Base-by-base conservation (phyloP, 1,140 invertebrate species). In the Micrasema minimum region DNA sequence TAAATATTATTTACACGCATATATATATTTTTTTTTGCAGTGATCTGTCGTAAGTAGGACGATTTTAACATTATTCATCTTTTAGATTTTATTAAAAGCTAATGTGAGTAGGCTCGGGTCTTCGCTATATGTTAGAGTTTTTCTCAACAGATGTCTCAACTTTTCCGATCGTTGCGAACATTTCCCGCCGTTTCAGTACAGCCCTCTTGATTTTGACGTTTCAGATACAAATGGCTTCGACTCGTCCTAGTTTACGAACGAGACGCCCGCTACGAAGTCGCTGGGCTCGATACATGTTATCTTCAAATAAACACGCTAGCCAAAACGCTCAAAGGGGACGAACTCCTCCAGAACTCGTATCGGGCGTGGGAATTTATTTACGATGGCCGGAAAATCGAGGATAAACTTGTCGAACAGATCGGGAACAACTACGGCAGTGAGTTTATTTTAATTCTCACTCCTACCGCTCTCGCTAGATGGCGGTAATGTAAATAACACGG, bases 181-280 rank as follows among this genome's bases (percentile, higher is more conserved):
- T 55, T 35, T 35, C 22, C n/a, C 14, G 22, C 51, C 31, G 18
- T 12, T 41, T 61, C 43, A 23, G 22, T 64, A 64, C 43, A 64
- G 57, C 50, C 43, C 37, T 43, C 57, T 22, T 9, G 11, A 37
- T 66, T 50, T 53, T 50, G 50, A n/a, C 38, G 26, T 69, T 69
- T 77, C 81, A 87, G 86, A 77, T 83, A 82, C 76, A 80, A 81
- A 26, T 87, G 86, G 86, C 75, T 77, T 11, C 80, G 80, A 69
- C 78, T 80, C 0, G 78, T 84, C 4, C 78, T 86, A 53, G 78
- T 87, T 20, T 87, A 84, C 75, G 86, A 88, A 66, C 80, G 80
- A 0, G 79, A 83, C 69, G 82, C 81, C 0, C 85, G 83, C 59
- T 72, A 78, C 12, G 77, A 75, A 55, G 77, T 80, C 9, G 83